phyloP scores from a whole-genome alignment of 2,113 vertebrate genomes.

The Bettongia penicillata region DNA sequence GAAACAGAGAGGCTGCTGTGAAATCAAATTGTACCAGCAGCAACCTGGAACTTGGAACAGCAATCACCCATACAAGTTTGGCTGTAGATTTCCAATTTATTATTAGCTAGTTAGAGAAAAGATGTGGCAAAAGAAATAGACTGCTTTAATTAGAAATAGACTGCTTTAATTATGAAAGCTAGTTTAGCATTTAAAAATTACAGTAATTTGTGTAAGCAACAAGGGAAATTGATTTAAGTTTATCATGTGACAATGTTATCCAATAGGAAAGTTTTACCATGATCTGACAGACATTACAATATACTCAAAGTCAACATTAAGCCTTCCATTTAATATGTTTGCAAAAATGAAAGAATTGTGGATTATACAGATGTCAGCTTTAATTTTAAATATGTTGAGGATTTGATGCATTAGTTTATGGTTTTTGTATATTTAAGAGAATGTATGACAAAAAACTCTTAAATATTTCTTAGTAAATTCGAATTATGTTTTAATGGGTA shows the following conservation, averaged over 20 bases:
- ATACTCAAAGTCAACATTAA: neutral
- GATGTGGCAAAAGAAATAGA: neutral
- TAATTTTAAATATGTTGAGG: neutral
- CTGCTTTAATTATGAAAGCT: neutral
- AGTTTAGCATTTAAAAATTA: neutral
- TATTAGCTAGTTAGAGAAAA: conserved; percentile 33
- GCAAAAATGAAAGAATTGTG: neutral
- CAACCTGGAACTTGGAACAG: neutral
- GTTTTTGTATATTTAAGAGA: conserved; percentile 43
- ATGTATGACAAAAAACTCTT: neutral
- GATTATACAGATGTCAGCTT: conserved; percentile 31
- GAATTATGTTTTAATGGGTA: neutral
- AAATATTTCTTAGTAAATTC: neutral
- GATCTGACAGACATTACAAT: conserved; percentile 1
- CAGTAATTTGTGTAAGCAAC: conserved; percentile 15
- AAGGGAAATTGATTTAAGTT: neutral
- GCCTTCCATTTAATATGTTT: neutral
- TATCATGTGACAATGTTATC: neutral
- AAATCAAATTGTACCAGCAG: neutral
- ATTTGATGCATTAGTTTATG: conserved; percentile 44
- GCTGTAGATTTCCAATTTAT: neutral
- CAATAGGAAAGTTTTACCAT: conserved; percentile 17
- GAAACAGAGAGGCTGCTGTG: neutral
- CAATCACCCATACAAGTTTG: neutral
- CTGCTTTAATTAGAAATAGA: conserved; percentile 20